A percentile compares a stretch with the other conserved stretches of the same genome.
These are phyloP conservation scores for Zosterops lateralis DNA, from an alignment of 2,113 vertebrate genomes.

Conservation along the genomic window DNA sequence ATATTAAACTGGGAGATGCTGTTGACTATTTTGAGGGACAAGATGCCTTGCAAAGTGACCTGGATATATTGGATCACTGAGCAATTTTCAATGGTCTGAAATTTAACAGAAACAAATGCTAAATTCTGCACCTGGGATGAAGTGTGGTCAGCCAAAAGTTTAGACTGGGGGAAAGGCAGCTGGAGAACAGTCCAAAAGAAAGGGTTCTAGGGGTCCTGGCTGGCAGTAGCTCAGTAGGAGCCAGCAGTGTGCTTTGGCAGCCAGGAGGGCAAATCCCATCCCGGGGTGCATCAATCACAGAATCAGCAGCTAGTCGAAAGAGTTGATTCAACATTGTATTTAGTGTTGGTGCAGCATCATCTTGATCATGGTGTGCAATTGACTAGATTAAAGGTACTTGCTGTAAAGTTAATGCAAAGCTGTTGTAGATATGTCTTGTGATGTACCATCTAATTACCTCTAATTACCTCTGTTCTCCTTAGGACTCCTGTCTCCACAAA, in stretches of 20 bases:
- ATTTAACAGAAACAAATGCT: neutral
- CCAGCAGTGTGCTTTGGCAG: neutral
- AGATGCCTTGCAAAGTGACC: neutral
- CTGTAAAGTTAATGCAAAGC: neutral
- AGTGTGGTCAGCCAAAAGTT: neutral
- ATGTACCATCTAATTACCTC: neutral
- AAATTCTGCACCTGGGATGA: neutral
- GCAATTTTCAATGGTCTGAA: neutral
- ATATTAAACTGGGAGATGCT: neutral
- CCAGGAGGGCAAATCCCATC: neutral
- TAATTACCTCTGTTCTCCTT: neutral
- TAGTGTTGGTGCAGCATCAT: neutral
- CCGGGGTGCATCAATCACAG: neutral
- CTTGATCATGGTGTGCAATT: rapidly evolving
- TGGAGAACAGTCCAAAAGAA: neutral
- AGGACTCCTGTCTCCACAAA: neutral
- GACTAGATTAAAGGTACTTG: neutral
- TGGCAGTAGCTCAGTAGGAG: neutral
- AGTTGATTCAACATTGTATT: neutral
- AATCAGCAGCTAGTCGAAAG: neutral
- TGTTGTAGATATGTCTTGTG: neutral
- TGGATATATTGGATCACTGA: neutral
- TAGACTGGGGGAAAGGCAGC: rapidly evolving
- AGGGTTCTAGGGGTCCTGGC: neutral
- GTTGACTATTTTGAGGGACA: neutral